A percentile compares a stretch with the other conserved stretches of the same genome.
phyloP scores from a whole-genome alignment of 1,140 invertebrate species.

The Caenorhabditis elegans region DNA sequence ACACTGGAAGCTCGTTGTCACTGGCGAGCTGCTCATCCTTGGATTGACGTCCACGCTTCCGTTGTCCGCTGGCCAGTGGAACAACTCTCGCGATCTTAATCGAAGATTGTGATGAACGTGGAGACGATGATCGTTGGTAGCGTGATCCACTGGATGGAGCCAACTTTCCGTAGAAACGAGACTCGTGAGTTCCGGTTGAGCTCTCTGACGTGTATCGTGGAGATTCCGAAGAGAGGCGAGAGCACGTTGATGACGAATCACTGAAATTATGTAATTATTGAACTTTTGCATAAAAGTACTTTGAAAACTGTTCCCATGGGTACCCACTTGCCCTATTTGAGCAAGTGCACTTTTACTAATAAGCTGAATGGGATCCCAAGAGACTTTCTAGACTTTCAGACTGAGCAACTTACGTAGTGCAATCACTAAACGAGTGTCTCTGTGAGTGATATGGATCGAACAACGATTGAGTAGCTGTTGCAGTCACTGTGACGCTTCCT shows the following conservation, averaged over 20 bases:
- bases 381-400: no score
- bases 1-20: conserved; percentile 54
- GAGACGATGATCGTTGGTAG: neutral
- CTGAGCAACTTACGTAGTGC: neutral
- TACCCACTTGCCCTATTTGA: no score
- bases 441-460: neutral
- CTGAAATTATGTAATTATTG: no score
- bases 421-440: conserved; percentile 6
- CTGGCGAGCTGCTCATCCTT: conserved; percentile 62
- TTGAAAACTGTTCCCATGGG: no score
- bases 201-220: conserved; percentile 22
- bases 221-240: conserved; percentile 13
- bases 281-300: no score
- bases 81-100: neutral
- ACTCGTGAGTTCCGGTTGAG: neutral
- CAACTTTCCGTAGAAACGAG: conserved; percentile 54
- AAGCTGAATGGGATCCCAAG: no score
- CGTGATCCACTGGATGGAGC: conserved; percentile 32
- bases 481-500: neutral
- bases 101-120: neutral
- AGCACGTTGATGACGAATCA: conserved; percentile 39
- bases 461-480: neutral
- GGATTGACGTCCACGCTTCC: conserved; percentile 58
- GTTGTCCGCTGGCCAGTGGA: neutral
- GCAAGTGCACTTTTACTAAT: no score